These are phyloP conservation scores for Passer montanus DNA, from an alignment of 2,113 vertebrate species.

Conservation along the genomic window DNA sequence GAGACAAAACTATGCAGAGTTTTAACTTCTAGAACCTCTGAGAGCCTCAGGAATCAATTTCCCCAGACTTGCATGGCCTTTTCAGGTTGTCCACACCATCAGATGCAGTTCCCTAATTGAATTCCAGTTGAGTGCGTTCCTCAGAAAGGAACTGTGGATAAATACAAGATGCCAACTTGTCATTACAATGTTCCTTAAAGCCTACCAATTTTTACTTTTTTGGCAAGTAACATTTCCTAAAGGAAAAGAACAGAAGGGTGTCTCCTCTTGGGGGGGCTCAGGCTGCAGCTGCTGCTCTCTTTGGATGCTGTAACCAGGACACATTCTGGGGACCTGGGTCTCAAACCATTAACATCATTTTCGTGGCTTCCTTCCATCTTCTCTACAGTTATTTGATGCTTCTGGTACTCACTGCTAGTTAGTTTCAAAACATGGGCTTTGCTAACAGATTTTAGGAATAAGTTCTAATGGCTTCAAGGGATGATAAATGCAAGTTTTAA, in stretches of 20 bases:
- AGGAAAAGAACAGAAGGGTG: slow-evolving; percentile 17
- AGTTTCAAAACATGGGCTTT: not conserved
- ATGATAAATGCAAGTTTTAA: not conserved
- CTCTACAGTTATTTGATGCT: not conserved
- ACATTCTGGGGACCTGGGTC: not conserved
- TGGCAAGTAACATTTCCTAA: slow-evolving; percentile 51
- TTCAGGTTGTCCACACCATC: not conserved
- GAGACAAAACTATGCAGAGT: not conserved
- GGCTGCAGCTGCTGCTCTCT: not conserved
- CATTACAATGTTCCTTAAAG: slow-evolving; percentile 34
- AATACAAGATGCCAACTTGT: slow-evolving; percentile 41
- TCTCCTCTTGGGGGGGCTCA: not conserved
- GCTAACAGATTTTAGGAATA: not conserved
- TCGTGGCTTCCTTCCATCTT: not conserved
- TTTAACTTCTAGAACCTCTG: not conserved
- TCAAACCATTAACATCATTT: slow-evolving; percentile 3
- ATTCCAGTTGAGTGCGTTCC: not conserved
- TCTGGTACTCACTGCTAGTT: not conserved
- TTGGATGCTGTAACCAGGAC: not conserved
- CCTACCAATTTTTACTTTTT: not conserved
- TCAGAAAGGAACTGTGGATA: not conserved
- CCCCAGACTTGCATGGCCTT: not conserved
- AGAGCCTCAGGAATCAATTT: not conserved
- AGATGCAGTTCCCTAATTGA: not conserved
- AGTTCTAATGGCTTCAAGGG: not conserved